Evolutionary conservation across 2,797 vertebrate genomes (phyloP), one percentile per base, ranked within the genome.

Genomic region (Falco novaeseelandiae): DNA sequence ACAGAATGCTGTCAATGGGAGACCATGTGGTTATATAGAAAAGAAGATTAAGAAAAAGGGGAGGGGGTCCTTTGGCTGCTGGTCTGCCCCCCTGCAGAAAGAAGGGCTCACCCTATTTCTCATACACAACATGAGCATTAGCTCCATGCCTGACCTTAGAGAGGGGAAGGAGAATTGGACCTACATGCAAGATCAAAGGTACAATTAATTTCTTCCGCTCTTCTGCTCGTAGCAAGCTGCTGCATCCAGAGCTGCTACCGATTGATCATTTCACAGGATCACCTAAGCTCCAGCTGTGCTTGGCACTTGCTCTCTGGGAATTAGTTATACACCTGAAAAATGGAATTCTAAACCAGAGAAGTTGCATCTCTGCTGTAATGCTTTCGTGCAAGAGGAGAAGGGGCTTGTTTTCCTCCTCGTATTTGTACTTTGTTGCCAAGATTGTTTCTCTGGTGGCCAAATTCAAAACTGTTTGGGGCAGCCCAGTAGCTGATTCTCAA

Each of bases 261-360:
- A 51, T 32, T 36, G 57, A 83, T 93, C 79, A 19, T 92, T 91
- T 87, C 40, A n/a, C 79, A 30, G 83, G 48, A 59, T 88, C 78
- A 26, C 72, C 85, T 84, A 25, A 91, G 85, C 91, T 95, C 87
- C 85, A 89, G 93, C 96, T 96, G 87, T 78, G 91, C 87, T 89
- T 77, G 71, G 85, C 46, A 9, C 21, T 63, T 95, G 89, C 82
- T 73, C 77, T 74, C 87, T 38, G 73, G 73, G 91, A 93, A 54
- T 92, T 90, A 92, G 80, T 87, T 94, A 34, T 29, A 72, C 76
- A 76, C 84, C 93, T 95, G 91, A 93, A 94, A 95, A 96, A 89
- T 62, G 38, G 76, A 10, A 81, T 90, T 76, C 40, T 87, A 42
- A 71, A 79, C 2, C 71, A 62, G 36, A 10, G 26, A 79, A 63